A percentile compares a stretch with the other conserved stretches of the same genome.
Evolutionary conservation across 2,797 vertebrate species (phyloP).

Genomic region (Corythornis leucogaster): DNA sequence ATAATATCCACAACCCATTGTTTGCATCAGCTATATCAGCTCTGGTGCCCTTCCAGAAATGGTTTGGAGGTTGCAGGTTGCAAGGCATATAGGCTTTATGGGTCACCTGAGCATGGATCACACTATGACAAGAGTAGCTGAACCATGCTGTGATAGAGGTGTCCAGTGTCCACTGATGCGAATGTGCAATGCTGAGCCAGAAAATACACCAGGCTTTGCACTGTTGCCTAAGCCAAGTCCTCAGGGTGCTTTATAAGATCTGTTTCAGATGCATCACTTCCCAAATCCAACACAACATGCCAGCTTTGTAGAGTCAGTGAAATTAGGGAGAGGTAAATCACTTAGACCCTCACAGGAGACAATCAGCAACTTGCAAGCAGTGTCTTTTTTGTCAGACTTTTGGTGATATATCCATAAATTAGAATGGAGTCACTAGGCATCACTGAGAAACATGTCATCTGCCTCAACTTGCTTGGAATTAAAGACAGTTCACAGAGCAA

Average conservation of each 20-base stretch:
- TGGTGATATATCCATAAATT: neutral
- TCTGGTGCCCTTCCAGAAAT: neutral
- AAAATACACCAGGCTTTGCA: neutral
- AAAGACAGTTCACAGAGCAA: conserved; percentile 10
- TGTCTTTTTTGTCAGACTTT: neutral
- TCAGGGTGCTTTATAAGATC: neutral
- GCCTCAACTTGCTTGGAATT: conserved; percentile 14
- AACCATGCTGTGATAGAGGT: neutral
- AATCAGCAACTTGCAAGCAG: neutral
- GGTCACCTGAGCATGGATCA: neutral
- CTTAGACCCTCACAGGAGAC: neutral
- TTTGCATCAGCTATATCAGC: neutral
- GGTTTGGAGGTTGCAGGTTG: neutral
- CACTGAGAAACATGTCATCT: conserved; percentile 1
- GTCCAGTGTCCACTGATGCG: neutral
- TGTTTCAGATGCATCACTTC: neutral
- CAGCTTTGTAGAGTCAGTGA: neutral
- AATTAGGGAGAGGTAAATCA: neutral
- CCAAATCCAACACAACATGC: neutral
- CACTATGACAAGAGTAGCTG: neutral
- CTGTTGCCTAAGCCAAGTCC: neutral
- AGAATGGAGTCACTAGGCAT: neutral
- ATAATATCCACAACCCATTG: neutral
- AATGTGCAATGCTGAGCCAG: neutral
- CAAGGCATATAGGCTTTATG: neutral